phyloP scores from a whole-genome alignment of 1,140 invertebrate genomes.

The Piezodorus guildinii region DNA sequence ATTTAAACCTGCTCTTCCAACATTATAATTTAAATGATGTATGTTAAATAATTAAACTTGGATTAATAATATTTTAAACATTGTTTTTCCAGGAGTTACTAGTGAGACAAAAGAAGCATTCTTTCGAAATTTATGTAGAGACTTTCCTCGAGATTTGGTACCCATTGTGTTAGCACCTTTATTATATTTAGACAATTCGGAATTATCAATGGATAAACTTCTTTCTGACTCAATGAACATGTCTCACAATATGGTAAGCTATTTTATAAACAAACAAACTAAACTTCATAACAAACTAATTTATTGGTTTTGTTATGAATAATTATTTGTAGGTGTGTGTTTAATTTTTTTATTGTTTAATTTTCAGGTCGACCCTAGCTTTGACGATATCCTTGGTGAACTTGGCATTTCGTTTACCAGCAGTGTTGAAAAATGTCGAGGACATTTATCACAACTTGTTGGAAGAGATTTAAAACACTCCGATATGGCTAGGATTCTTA shows the following conservation, averaged over 20 bases:
- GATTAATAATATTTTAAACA: background rate
- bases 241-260: constrained; percentile 48
- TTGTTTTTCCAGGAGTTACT: constrained; percentile 40
- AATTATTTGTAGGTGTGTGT: background rate
- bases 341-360: background rate
- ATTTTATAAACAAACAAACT: too few species aligned
- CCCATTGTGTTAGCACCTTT: constrained; percentile 79
- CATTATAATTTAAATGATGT: too few species aligned
- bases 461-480: constrained; percentile 62
- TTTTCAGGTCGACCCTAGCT: constrained; percentile 48
- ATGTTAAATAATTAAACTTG: too few species aligned
- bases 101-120: constrained; percentile 66
- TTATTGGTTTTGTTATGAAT: background rate
- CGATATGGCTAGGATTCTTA: constrained; percentile 69
- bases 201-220: constrained; percentile 51
- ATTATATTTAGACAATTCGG: constrained; percentile 65
- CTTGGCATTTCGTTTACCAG: constrained; percentile 79
- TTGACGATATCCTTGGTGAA: constrained; percentile 77
- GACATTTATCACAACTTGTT: constrained; percentile 62
- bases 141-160: constrained; percentile 76
- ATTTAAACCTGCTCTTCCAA: too few species aligned
- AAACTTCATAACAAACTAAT: too few species aligned
- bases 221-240: constrained; percentile 38
- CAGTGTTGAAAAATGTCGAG: constrained; percentile 79
- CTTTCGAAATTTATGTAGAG: constrained; percentile 62